Conservation (phyloP, 1,140 invertebrate genomes). For the Hestina assimilis region DNA sequence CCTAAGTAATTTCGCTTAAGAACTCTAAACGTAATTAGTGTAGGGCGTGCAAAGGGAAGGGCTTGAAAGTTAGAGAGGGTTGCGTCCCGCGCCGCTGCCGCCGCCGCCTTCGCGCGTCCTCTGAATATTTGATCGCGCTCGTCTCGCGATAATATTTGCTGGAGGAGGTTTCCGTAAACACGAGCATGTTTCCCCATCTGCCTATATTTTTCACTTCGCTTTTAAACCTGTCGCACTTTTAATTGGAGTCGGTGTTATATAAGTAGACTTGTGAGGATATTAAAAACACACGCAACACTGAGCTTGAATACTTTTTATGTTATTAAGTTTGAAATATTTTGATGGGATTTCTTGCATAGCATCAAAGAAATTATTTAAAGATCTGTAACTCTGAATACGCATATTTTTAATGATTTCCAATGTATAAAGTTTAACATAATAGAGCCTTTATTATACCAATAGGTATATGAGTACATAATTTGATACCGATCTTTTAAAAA, state of each 20-base stretch:
- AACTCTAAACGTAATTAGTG: constrained; percentile 81
- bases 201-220: constrained; percentile 62
- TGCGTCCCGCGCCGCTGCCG: constrained; percentile 66
- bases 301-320: constrained; percentile 63
- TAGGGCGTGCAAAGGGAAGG: constrained; percentile 79
- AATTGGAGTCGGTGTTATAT: constrained; percentile 67
- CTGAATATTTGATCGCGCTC: constrained; percentile 77
- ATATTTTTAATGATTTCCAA: not conserved
- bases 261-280: constrained; percentile 74
- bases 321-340: constrained; percentile 57
- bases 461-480: too few species aligned
- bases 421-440: not conserved
- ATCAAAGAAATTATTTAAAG: constrained; percentile 52
- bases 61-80: constrained; percentile 80
- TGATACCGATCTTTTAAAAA: too few species aligned
- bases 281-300: constrained; percentile 68
- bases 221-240: constrained; percentile 72
- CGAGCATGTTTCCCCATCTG: constrained; percentile 65
- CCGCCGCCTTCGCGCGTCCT: constrained; percentile 58
- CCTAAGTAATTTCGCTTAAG: constrained; percentile 81
- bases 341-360: constrained; percentile 39
- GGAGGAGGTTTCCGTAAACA: constrained; percentile 75
- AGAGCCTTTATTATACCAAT: too few species aligned
- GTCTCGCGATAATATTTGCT: constrained; percentile 76
- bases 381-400: not conserved